Base-by-base conservation (phyloP, 2,888 invertebrate genomes). In the Protodeltote pygarga region DNA sequence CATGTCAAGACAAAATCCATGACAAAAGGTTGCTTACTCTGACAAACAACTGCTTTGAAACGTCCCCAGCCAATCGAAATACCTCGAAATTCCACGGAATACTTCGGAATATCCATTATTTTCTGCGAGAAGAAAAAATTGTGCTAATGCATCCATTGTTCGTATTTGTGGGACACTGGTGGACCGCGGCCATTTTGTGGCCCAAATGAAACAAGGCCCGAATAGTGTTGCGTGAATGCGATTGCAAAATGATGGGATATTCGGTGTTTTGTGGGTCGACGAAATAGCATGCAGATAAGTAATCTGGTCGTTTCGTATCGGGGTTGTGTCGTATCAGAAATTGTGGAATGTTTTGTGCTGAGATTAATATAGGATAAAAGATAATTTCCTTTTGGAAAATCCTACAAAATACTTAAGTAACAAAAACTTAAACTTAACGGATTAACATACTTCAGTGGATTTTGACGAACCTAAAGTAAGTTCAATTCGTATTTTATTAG, bases 131-230 rank as follows among this genome's bases (percentile, higher is more conserved):
- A 19, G 45, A 69, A 70, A 75, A 77, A 73, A 74, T 68, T 53
- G 48, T 64, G 59, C 69, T 77, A 77, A 77, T 77, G 77, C 69
- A 75, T 63, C 75, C 63, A 70, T 77, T 77, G 77, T 77, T 64
- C 69, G 66, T 57, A 59, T 69, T 69, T 70, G 66, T 64, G 64
- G 65, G 20, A 57, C 50, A 44, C 42, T 32, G 39, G 33, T 40
- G 66, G 49, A 64, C 49, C 50, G 50, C 49, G 51, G 59, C 64
- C 60, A 63, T 68, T 67, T 71, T 73, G 67, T 67, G 51, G 35
- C 32, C 37, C 41, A 57, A 41, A 49, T 55, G 58, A 65, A 63
- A 61, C 60, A 54, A 46, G 39, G 21, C 28, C 20, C 14, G 29
- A 24, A 38, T 62, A 62, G 66, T 46, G 66, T 20, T 53, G 62